A percentile compares a stretch with the other conserved stretches of the same genome.
Evolutionary conservation across 2,797 vertebrate genomes (phyloP).

Genomic region (Avahi laniger): DNA sequence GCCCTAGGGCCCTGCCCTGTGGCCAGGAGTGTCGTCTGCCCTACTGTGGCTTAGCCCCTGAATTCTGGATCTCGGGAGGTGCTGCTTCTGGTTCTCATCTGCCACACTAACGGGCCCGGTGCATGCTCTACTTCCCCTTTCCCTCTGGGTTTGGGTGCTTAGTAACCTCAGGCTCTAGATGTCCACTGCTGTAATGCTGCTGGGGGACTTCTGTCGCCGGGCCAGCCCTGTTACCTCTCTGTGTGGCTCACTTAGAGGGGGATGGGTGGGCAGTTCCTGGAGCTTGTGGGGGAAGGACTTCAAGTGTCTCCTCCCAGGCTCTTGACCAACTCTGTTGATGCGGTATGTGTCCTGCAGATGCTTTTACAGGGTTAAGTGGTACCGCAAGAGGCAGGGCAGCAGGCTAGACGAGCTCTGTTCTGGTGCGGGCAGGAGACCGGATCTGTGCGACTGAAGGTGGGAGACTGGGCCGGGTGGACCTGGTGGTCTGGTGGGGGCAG

Average conservation of each 20-base stretch:
- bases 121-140: neutral
- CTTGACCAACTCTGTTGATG: conserved; percentile 38
- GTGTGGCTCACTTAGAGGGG: neutral
- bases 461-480: conserved; percentile 40
- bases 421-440: conserved; percentile 74
- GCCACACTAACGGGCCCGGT: accelerated
- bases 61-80: neutral
- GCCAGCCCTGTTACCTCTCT: neutral
- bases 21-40: neutral
- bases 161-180: neutral
- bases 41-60: neutral
- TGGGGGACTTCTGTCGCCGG: neutral
- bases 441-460: conserved; percentile 72
- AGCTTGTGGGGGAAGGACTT: neutral
- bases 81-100: neutral
- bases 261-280: neutral
- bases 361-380: conserved; percentile 69
- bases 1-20: neutral
- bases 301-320: neutral
- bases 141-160: neutral
- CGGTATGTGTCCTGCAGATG: conserved; percentile 70
- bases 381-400: conserved; percentile 67
- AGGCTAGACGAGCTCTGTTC: conserved; percentile 66
- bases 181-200: neutral
- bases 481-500: conserved; percentile 55